Percentiles rank a stretch among this genome's conserved stretches.
Evolutionary conservation across 2,113 vertebrate genomes (phyloP).

Genomic region (Hippoglossus stenolepis): DNA sequence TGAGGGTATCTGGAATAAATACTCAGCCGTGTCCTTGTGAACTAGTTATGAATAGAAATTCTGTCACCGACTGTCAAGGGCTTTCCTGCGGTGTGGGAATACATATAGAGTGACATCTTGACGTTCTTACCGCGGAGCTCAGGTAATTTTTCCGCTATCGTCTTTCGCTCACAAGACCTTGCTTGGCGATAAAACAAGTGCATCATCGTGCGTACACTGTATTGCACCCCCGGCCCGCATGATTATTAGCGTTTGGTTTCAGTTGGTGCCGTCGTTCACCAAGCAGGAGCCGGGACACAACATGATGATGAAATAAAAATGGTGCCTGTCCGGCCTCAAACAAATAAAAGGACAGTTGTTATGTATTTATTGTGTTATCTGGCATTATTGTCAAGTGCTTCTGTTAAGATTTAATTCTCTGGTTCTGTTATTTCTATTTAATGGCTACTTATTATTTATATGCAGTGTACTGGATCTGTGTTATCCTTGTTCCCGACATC

Average conservation of each 20-base stretch:
- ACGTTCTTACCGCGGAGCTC: neutral
- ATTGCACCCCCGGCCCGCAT: conserved; percentile 2
- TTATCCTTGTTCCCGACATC: neutral
- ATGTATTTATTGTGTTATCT: neutral
- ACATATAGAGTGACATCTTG: conserved; percentile 2
- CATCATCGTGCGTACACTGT: neutral
- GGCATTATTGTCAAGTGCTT: neutral
- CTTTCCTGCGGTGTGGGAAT: conserved; percentile 5
- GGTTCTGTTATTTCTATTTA: neutral
- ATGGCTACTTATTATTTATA: neutral
- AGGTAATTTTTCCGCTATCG: conserved; percentile 37
- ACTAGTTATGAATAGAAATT: neutral
- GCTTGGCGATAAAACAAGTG: conserved; percentile 29
- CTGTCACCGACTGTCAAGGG: neutral
- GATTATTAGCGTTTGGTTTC: too few relatives aligned
- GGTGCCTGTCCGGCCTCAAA: neutral
- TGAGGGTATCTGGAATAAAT: neutral
- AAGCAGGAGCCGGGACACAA: neutral
- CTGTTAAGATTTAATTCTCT: neutral
- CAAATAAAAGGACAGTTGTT: neutral
- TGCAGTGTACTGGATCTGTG: too few relatives aligned
- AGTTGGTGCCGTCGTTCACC: neutral
- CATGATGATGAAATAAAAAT: too few relatives aligned
- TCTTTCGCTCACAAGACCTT: conserved; percentile 58
- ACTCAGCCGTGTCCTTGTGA: conserved; percentile 11